Percentiles rank a stretch among this genome's conserved stretches.
phyloP scores from a whole-genome alignment of 2,888 invertebrate species.

The Piscicola geometra region DNA sequence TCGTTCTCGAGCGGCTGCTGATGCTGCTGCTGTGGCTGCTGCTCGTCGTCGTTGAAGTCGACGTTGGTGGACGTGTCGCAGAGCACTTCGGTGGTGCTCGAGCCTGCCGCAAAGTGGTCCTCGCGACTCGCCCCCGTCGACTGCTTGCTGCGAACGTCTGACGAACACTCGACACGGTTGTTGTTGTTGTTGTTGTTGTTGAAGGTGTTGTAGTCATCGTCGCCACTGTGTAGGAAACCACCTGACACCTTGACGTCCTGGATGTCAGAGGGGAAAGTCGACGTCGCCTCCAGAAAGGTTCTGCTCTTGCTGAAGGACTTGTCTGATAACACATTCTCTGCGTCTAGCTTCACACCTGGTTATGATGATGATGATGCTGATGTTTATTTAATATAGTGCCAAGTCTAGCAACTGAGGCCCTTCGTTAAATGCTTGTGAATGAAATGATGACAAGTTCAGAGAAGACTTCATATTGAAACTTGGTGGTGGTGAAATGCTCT shows the following conservation, averaged over 20 bases:
- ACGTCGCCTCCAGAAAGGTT: not conserved
- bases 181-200: slow-evolving; percentile 21
- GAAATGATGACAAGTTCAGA: too few relatives aligned
- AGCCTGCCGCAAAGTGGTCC: slow-evolving; percentile 16
- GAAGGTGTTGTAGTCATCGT: slow-evolving; percentile 26
- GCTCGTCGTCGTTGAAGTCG: slow-evolving; percentile 5
- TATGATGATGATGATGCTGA: too few relatives aligned
- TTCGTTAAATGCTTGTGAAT: too few relatives aligned
- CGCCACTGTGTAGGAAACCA: not conserved
- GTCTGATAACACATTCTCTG: slow-evolving; percentile 1
- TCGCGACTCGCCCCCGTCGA: slow-evolving; percentile 1
- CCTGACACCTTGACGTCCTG: slow-evolving; percentile 31
- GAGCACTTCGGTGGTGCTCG: not conserved
- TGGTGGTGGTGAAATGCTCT: too few relatives aligned
- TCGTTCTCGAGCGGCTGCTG: slow-evolving; percentile 14
- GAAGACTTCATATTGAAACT: too few relatives aligned
- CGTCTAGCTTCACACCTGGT: slow-evolving; percentile 27
- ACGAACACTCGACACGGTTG: slow-evolving; percentile 29
- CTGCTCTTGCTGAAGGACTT: not conserved
- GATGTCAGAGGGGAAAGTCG: slow-evolving; percentile 30
- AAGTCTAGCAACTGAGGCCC: too few relatives aligned
- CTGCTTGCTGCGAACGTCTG: slow-evolving; percentile 15
- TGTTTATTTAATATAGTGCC: too few relatives aligned
- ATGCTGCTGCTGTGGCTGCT: not conserved
- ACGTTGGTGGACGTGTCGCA: slow-evolving; percentile 33